Conservation (phyloP, 2,113 vertebrate species). For the Pelodiscus sinensis region DNA sequence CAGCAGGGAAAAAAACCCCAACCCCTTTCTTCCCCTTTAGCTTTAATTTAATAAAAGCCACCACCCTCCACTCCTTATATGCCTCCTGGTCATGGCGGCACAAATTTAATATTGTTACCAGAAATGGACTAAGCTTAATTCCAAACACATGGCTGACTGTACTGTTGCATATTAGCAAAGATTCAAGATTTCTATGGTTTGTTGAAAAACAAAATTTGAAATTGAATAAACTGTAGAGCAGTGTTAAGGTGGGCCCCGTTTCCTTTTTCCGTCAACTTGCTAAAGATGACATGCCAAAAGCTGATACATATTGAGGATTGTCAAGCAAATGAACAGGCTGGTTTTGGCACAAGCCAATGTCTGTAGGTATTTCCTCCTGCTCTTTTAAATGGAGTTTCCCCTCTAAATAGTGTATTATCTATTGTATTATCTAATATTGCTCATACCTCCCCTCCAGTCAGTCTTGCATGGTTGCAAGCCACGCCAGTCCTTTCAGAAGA, state of each 20-base stretch:
- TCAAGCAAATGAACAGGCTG: neutral
- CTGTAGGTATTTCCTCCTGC: neutral
- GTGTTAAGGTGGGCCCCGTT: conserved; percentile 17
- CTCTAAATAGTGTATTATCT: neutral
- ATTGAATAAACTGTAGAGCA: conserved; percentile 47
- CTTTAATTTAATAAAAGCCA: conserved; percentile 44
- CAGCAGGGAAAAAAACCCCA: neutral
- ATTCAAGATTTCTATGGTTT: conserved; percentile 38
- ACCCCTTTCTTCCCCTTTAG: conserved; percentile 19
- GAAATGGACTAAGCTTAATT: conserved; percentile 58
- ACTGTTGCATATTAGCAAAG: conserved; percentile 31
- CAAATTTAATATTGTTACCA: conserved; percentile 57
- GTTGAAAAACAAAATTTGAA: conserved; percentile 52
- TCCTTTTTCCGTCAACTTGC: conserved; percentile 28
- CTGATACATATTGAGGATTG: neutral
- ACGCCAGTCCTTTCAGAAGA: neutral
- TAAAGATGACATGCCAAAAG: neutral
- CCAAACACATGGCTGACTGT: conserved; percentile 49
- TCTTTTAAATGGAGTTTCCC: neutral
- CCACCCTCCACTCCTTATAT: conserved; percentile 24
- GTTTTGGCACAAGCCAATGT: neutral
- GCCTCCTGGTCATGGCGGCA: conserved; percentile 36
- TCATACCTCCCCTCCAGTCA: neutral
- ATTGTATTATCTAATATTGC: neutral
- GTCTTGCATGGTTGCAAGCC: neutral